Evolutionary conservation across 2,797 vertebrate species (phyloP).

Genomic region (Sebastes itinus): DNA sequence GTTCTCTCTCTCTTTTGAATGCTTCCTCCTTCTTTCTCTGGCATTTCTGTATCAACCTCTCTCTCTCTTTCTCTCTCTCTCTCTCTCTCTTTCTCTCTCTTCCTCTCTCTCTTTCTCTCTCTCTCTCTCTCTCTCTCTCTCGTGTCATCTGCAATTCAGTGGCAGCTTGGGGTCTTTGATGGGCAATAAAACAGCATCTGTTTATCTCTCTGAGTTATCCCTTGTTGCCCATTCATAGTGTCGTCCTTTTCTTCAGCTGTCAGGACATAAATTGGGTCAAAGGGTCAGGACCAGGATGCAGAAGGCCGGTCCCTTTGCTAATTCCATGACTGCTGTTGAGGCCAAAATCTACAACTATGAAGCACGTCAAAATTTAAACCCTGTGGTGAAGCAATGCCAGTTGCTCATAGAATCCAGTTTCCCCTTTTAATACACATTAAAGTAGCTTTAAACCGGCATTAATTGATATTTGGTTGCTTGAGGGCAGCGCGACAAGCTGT

Average conservation of each 20-base stretch:
- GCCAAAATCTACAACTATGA: not conserved
- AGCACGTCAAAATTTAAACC: not conserved
- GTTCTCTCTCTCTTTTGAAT: not conserved
- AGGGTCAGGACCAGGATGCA: slow-evolving; percentile 25
- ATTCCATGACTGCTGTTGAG: not conserved
- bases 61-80: not conserved
- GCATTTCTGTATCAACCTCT: not conserved
- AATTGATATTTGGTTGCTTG: not conserved
- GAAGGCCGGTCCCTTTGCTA: not conserved
- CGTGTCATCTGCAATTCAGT: slow-evolving; percentile 5
- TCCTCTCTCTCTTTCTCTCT: not conserved
- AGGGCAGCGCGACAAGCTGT: not conserved
- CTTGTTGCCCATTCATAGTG: slow-evolving; percentile 9
- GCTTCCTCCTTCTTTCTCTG: not conserved
- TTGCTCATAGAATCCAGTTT: not conserved
- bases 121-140: not conserved
- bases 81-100: not conserved
- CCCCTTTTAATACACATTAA: not conserved
- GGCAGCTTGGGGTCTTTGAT: not conserved
- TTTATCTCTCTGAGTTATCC: slow-evolving; percentile 19
- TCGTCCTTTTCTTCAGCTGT: slow-evolving; percentile 10
- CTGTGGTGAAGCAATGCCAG: not conserved
- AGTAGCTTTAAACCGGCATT: not conserved
- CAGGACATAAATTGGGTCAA: slow-evolving; percentile 40
- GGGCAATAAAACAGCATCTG: slow-evolving; percentile 19